Evolutionary conservation across 2,113 vertebrate species (phyloP).

Genomic region (Smithornis capensis): DNA sequence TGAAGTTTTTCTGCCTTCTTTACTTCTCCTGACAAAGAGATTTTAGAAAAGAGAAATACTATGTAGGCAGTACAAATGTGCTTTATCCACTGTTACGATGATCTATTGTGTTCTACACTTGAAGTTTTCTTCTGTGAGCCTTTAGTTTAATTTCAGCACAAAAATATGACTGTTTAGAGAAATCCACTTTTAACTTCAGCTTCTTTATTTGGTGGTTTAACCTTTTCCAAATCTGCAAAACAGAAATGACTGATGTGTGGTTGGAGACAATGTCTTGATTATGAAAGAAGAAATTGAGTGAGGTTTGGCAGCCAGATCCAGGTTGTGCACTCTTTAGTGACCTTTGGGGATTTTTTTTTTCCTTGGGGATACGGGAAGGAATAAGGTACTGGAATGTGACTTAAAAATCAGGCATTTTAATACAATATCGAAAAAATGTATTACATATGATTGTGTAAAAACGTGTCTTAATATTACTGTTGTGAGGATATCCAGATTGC

Average conservation of each 20-base stretch:
- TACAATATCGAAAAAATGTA: background rate
- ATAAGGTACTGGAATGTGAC: background rate
- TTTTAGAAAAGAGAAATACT: background rate
- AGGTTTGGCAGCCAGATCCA: background rate
- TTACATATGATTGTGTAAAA: background rate
- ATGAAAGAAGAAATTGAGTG: background rate
- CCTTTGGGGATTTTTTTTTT: background rate
- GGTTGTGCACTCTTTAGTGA: background rate
- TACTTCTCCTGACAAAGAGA: background rate
- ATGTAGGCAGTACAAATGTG: background rate
- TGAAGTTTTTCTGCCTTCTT: background rate
- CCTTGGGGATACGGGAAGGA: background rate
- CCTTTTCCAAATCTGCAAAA: conserved; percentile 37
- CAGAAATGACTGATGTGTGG: background rate
- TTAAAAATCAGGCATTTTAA: background rate
- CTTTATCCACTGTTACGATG: background rate
- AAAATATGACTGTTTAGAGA: conserved; percentile 35
- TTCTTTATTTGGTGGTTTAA: conserved; percentile 9
- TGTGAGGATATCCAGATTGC: background rate
- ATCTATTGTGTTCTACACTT: conserved; percentile 12
- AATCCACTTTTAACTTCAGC: conserved; percentile 18
- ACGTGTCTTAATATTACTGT: background rate
- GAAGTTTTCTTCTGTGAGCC: background rate
- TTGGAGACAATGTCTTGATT: conserved; percentile 34
- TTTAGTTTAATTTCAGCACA: background rate